phyloP scores from a whole-genome alignment of 2,888 invertebrate genomes.

The Noctua pronuba region DNA sequence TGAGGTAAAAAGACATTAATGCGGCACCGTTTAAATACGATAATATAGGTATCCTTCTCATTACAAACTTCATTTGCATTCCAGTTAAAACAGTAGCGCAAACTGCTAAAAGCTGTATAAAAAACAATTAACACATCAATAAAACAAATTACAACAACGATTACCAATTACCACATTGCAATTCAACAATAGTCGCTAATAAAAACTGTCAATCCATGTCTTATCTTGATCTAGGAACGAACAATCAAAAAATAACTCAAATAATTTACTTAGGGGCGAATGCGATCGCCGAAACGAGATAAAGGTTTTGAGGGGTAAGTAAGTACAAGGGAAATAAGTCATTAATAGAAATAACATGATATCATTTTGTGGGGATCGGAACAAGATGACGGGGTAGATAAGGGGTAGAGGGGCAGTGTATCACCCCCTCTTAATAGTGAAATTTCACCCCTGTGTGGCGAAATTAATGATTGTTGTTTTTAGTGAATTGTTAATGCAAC shows the following conservation, averaged over 20 bases:
- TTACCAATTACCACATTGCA: slow-evolving; percentile 56
- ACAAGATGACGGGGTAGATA: slow-evolving; percentile 72
- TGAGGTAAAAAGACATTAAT: not conserved
- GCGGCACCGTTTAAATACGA: not conserved
- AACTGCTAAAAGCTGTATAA: not conserved
- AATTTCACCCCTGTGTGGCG: slow-evolving; percentile 57
- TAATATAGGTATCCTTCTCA: not conserved
- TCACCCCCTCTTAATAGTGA: slow-evolving; percentile 54
- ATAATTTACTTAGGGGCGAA: slow-evolving; percentile 71
- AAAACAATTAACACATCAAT: slow-evolving; percentile 30
- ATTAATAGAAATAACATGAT: slow-evolving; percentile 86
- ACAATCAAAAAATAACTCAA: slow-evolving; percentile 69
- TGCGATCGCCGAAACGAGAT: slow-evolving; percentile 71
- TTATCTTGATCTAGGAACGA: slow-evolving; percentile 51
- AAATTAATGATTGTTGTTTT: slow-evolving; percentile 67
- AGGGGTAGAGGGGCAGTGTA: slow-evolving; percentile 31
- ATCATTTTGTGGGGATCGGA: slow-evolving; percentile 81
- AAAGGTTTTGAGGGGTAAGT: slow-evolving; percentile 63
- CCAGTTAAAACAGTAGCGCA: not conserved
- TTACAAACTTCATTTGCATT: not conserved
- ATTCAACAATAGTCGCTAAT: slow-evolving; percentile 68
- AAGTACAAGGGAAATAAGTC: slow-evolving; percentile 82
- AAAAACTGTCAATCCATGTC: slow-evolving; percentile 57
- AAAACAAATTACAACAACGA: slow-evolving; percentile 47
- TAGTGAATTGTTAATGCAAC: slow-evolving; percentile 51